phyloP scores from a whole-genome alignment of 2,888 invertebrate species.

The Copidosoma aretas region DNA sequence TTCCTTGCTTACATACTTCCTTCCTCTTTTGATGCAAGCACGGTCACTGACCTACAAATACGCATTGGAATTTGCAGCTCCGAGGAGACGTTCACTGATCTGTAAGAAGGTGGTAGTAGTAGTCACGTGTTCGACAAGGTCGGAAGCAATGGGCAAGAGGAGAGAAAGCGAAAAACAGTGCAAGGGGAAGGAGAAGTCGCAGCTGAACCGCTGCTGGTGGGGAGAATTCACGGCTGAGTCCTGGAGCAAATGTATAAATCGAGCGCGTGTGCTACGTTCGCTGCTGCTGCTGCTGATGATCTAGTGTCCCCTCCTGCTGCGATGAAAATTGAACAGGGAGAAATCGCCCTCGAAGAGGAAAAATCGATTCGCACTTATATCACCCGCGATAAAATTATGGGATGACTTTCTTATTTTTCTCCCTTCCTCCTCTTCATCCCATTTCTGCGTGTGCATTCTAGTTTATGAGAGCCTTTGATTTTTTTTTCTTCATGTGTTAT shows the following conservation, averaged over 20 bases:
- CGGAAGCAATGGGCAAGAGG: neutral
- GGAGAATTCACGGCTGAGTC: neutral
- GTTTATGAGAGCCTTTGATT: too few relatives aligned
- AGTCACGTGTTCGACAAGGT: neutral
- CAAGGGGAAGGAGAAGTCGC: neutral
- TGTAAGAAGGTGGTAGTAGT: neutral
- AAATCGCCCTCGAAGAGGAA: constrained; percentile 13
- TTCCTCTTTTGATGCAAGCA: too few relatives aligned
- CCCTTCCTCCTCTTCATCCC: too few relatives aligned
- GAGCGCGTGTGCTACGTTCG: neutral
- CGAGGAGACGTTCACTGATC: neutral
- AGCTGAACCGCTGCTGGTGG: neutral
- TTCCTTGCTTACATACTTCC: too few relatives aligned
- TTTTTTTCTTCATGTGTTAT: too few relatives aligned
- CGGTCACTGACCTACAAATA: constrained; percentile 15
- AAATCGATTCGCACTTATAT: constrained; percentile 24
- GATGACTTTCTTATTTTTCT: neutral
- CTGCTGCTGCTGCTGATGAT: constrained; percentile 8
- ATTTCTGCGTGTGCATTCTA: too few relatives aligned
- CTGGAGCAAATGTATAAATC: constrained; percentile 21
- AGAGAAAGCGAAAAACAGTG: neutral
- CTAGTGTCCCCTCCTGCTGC: constrained; percentile 3
- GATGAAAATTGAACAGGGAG: constrained; percentile 31
- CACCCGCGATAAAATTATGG: constrained; percentile 3
- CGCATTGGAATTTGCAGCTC: constrained; percentile 16